Evolutionary conservation across 2,888 invertebrate species (phyloP), one percentile per base, ranked within the genome.

Genomic region (Epinotia demarniana): DNA sequence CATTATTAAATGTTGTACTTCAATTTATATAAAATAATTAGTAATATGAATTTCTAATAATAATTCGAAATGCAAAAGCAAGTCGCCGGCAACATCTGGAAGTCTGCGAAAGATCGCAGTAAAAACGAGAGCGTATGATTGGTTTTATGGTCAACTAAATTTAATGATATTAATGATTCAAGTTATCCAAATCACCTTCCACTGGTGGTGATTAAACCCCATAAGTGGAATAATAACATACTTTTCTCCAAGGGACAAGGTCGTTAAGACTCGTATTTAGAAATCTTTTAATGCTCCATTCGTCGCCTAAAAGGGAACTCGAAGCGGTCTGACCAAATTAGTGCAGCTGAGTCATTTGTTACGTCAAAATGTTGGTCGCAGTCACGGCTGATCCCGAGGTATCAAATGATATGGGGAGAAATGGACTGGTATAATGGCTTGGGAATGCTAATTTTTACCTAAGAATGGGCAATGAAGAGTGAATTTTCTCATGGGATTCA

Each of bases 341-440:
- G 84, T 80, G 70, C 53, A 63, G 78, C 79, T 83, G 84, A 84
- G 77, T 86, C 84, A 86, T 84, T 83, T 80, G 82, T 85, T 85
- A 82, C 82, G 79, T 82, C 83, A 80, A 72, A 77, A 75, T 73
- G 75, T 73, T 72, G 73, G 69, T 66, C 39, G 9, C 39, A 70
- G 73, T 62, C 70, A 66, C 49, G 68, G 39, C 39, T 39, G 39
- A 43, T 60, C 58, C 67, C 19, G n/a, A 23, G n/a, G 23, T 43
- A 16, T 12, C 23, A 13, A 23, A 58, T 23, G 16, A 46, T 46
- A 46, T 27, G 69, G 55, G 69, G 69, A 60, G 58, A 69, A 69
- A 69, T 8, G 43, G 60, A 16, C 61, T 33, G 8, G 11, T 69
- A n/a, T 43, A 23, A 11, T n/a, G 39, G 3, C 19, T 46, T 58